Conservation (phyloP, 2,113 vertebrate genomes). For the Myiagra hebetior region DNA sequence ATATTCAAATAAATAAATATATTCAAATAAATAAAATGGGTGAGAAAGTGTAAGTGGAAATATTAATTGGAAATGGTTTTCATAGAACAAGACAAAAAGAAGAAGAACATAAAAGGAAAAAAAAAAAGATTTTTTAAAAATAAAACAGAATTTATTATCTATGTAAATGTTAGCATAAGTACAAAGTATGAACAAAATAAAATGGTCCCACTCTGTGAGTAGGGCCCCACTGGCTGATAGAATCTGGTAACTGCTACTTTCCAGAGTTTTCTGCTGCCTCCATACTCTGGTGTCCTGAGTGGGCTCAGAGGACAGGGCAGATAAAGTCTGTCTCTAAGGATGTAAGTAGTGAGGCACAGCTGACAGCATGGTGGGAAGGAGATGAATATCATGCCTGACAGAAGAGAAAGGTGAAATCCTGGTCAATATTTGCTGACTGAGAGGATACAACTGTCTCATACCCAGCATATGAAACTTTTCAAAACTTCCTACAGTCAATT, state of each 20-base stretch:
- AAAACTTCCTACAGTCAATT: background rate
- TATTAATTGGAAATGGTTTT: background rate
- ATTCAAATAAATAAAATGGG: background rate
- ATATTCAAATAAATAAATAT: background rate
- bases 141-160: background rate
- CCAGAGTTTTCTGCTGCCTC: background rate
- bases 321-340: background rate
- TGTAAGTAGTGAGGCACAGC: rapidly evolving
- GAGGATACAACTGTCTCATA: background rate
- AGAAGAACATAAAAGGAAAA: background rate
- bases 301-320: background rate
- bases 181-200: background rate
- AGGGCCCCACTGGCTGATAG: background rate
- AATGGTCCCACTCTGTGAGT: background rate
- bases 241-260: background rate
- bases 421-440: background rate
- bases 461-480: background rate
- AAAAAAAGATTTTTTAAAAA: background rate
- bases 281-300: background rate
- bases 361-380: background rate
- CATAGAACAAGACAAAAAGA: background rate
- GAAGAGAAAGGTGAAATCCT: background rate
- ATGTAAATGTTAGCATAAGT: background rate
- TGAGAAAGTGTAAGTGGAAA: background rate
- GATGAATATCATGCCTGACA: background rate